Conservation (phyloP, 2,113 vertebrate species). For the Psittacus erithacus region DNA sequence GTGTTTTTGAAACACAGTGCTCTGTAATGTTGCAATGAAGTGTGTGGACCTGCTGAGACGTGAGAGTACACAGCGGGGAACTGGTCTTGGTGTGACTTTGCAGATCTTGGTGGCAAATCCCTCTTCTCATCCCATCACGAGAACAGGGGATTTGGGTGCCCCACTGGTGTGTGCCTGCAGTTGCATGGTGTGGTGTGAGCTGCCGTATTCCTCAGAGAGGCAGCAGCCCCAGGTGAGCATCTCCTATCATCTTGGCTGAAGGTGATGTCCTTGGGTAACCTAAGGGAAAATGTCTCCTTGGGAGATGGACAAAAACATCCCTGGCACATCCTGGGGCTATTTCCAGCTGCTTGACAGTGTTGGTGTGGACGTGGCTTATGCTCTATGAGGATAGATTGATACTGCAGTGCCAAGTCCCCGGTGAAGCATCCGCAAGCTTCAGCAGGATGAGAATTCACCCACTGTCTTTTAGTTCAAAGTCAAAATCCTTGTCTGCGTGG, state of each 20-base stretch:
- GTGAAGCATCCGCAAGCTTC: neutral
- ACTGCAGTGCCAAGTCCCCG: fast-evolving
- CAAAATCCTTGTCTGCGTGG: neutral
- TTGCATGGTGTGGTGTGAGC: fast-evolving
- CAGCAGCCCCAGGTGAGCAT: neutral
- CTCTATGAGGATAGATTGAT: neutral
- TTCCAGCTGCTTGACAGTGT: neutral
- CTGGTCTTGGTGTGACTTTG: neutral
- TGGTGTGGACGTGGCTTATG: neutral
- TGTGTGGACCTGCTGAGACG: neutral
- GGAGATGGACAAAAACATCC: fast-evolving
- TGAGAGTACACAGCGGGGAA: fast-evolving
- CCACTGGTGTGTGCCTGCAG: fast-evolving
- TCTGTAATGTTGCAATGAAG: fast-evolving
- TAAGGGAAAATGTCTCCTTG: neutral
- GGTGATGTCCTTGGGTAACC: fast-evolving
- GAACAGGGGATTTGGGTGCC: neutral
- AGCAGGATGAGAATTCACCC: neutral
- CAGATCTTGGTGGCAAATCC: neutral
- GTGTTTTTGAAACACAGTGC: fast-evolving
- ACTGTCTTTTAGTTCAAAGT: neutral
- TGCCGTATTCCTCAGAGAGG: neutral
- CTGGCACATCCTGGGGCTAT: neutral
- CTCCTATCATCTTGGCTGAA: neutral
- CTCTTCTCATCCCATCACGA: neutral